These are phyloP conservation scores for Probosciger aterrimus DNA, from an alignment of 2,113 vertebrate species.

Conservation along the genomic window DNA sequence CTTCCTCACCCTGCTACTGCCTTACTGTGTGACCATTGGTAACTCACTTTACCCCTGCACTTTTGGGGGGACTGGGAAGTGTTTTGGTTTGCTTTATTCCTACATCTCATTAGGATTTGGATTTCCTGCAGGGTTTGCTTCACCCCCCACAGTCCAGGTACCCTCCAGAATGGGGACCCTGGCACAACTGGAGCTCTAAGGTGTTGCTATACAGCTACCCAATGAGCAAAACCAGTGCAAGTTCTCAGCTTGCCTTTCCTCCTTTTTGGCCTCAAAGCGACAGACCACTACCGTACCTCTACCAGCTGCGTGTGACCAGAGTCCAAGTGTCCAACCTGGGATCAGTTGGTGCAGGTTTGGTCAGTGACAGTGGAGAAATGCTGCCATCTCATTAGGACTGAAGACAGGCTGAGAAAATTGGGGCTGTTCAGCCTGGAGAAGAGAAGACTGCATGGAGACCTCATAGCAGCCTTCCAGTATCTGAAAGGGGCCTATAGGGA, in stretches of 20 bases:
- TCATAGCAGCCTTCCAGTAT: too few relatives aligned
- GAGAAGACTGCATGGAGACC: too few relatives aligned
- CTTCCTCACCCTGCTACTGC: background rate
- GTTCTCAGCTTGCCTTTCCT: background rate
- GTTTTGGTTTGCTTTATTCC: background rate
- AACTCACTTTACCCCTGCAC: background rate
- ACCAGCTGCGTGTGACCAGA: accelerated
- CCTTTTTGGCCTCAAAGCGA: background rate
- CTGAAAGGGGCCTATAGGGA: too few relatives aligned
- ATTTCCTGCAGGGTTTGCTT: background rate
- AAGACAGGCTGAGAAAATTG: too few relatives aligned
- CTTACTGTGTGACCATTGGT: background rate
- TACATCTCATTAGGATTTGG: background rate
- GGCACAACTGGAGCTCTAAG: background rate
- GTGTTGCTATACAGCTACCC: background rate
- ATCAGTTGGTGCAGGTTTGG: background rate
- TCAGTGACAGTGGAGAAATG: background rate
- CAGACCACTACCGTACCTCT: background rate
- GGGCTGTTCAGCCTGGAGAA: too few relatives aligned
- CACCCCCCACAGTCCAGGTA: background rate
- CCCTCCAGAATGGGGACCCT: accelerated
- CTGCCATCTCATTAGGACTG: background rate
- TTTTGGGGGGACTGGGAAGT: accelerated
- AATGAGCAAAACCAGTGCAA: background rate
- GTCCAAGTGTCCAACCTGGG: background rate